phyloP scores from a whole-genome alignment of 30 jellyfish, hydroid and myxozoan species.

The Aurelia sp. region DNA sequence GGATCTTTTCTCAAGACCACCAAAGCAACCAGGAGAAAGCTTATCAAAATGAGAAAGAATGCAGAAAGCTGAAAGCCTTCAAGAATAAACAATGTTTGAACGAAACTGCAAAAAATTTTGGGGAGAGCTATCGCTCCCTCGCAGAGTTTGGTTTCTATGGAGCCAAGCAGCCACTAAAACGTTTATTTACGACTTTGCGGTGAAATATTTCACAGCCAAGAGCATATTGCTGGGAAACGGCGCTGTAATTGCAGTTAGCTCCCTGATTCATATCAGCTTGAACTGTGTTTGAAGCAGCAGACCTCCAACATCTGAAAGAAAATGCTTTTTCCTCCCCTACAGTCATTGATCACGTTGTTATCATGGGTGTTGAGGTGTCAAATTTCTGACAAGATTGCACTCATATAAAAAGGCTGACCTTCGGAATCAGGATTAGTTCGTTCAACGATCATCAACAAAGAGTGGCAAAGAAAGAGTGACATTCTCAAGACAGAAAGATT shows the following conservation, averaged over 20 bases:
- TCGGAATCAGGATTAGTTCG: not conserved
- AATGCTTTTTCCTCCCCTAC: conserved; percentile 3
- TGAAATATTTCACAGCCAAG: no score
- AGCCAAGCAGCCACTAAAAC: no score
- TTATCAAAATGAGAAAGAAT: no score
- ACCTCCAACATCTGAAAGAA: conserved; percentile 31
- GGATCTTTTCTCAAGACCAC: no score
- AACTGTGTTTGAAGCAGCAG: not conserved
- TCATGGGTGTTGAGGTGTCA: conserved; percentile 38
- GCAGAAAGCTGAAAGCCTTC: no score
- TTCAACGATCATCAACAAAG: not conserved
- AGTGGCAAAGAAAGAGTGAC: not conserved
- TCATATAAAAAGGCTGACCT: conserved; percentile 26
- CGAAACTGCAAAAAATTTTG: no score
- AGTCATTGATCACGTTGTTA: not conserved
- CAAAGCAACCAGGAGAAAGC: no score
- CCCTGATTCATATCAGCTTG: not conserved
- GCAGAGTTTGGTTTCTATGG: no score
- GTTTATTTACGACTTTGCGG: no score
- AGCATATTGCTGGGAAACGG: not conserved
- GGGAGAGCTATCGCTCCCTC: no score
- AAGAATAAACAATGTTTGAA: no score
- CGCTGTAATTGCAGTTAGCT: not conserved
- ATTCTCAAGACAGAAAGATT: not conserved
- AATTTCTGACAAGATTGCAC: not conserved